Evolutionary conservation across 1,140 invertebrate species (phyloP).

Genomic region (Papilio xuthus): DNA sequence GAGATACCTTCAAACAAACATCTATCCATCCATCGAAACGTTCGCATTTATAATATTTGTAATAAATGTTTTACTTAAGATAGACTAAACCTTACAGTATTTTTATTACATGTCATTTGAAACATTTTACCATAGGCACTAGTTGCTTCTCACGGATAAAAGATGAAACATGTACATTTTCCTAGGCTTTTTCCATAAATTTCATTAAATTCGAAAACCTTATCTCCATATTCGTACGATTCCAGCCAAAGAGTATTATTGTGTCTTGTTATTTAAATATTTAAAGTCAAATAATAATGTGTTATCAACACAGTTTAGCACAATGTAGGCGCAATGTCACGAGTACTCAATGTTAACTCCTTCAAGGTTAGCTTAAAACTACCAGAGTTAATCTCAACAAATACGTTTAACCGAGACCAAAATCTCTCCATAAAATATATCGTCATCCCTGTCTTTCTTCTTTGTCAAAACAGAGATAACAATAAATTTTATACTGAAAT

Average conservation of each 20-base stretch:
- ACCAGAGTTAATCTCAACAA: slow-evolving; percentile 1
- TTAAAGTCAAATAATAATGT: slow-evolving; percentile 32
- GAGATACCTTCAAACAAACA: too few relatives aligned
- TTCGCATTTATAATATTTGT: too few relatives aligned
- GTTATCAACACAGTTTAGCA: slow-evolving; percentile 36
- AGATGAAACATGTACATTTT: too few relatives aligned
- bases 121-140: background rate
- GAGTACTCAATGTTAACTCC: slow-evolving; percentile 30
- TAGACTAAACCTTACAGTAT: too few relatives aligned
- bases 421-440: too few relatives aligned
- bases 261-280: slow-evolving; percentile 2
- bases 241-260: slow-evolving; percentile 12
- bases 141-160: background rate
- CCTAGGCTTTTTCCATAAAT: background rate
- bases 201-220: background rate
- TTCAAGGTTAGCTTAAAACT: slow-evolving; percentile 28
- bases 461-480: too few relatives aligned
- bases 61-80: too few relatives aligned
- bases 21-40: too few relatives aligned
- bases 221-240: slow-evolving; percentile 8
- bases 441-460: too few relatives aligned
- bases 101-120: too few relatives aligned
- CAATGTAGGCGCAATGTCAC: slow-evolving; percentile 32
- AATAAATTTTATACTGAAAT: too few relatives aligned
- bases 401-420: too few relatives aligned